Conservation (phyloP, 2,113 vertebrate genomes). For the Aptenodytes forsteri region DNA sequence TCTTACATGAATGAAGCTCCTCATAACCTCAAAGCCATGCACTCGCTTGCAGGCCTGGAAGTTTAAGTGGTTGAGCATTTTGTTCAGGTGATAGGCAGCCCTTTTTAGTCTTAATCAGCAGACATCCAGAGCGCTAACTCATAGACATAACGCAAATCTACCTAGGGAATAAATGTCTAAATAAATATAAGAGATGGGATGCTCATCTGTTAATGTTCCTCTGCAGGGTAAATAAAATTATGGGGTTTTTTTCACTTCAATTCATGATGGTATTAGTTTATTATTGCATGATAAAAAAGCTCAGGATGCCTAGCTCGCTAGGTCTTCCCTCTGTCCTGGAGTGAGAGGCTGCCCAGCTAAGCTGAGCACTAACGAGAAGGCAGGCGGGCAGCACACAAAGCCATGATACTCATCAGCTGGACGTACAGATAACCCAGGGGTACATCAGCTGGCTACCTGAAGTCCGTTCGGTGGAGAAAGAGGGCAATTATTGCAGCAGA, state of each 20-base stretch:
- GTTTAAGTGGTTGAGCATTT: not conserved
- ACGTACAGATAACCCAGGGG: not conserved
- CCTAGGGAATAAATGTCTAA: slow-evolving; percentile 42
- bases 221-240: slow-evolving; percentile 40
- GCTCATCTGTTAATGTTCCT: slow-evolving; percentile 18
- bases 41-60: not conserved
- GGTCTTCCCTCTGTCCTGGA: not conserved
- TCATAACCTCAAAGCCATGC: not conserved
- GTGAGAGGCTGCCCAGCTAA: not conserved
- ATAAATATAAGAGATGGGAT: slow-evolving; percentile 22
- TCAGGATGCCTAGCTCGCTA: not conserved
- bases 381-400: not conserved
- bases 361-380: not conserved
- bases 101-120: slow-evolving; percentile 8
- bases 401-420: not conserved
- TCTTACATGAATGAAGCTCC: not conserved
- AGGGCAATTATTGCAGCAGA: not conserved
- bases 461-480: not conserved
- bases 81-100: not conserved
- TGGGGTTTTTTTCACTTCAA: not conserved
- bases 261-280: slow-evolving; percentile 6
- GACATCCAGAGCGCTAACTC: not conserved
- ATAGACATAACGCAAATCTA: slow-evolving; percentile 24
- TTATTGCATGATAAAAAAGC: not conserved
- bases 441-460: not conserved